Evolutionary conservation across 2,888 invertebrate species (phyloP), one percentile per base, ranked within the genome.

Genomic region (Chaetoderma sp.): DNA sequence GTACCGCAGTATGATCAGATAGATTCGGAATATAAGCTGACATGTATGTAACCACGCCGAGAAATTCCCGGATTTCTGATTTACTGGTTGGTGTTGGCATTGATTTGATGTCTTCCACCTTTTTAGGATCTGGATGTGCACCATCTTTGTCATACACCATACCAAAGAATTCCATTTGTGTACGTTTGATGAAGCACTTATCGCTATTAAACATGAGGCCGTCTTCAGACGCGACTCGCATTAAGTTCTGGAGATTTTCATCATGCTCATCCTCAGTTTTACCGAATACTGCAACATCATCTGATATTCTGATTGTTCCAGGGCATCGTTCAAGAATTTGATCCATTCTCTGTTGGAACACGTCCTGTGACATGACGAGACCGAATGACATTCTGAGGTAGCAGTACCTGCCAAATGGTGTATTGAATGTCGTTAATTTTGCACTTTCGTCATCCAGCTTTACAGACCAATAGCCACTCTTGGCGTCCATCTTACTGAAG

Each of bases 381-480:
- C 58, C 47, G 18, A 45, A 45, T 4, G 44, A n/a, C 58, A 44
- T 58, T 28, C 45, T 58, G 4, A 58, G 44, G 52, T 32, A 52
- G 10, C 30, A 13, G 30, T 52, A 52, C 2, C 28, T 16, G 1
- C 59, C 45, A 42, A 59, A 59, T 18, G 65, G 65, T 6, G 63
- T 47, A 23, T 60, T 52, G 49, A 65, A 65, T 39, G 66, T 45
- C 1, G 62, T 58, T n/a, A 63, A 54, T 13, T 27, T 27, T 21
- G 45, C 47, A 8, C 55, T 55, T 8, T 42, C 45, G 13, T 55
- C 39, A 28, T 54, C 56, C 21, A 67, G 50, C 13, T 45, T n/a
- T 1, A 71, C 44, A 33, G 45, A 52, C 70, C 71, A 70, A 33
- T 63, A 71, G 10, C 68, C 71, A 36, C 49, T 25, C 60, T 65